A percentile compares a stretch with the other conserved stretches of the same genome.
Conservation (phyloP, 53 echinoderm and acorn worm species). For the Patiria pectinifera region DNA sequence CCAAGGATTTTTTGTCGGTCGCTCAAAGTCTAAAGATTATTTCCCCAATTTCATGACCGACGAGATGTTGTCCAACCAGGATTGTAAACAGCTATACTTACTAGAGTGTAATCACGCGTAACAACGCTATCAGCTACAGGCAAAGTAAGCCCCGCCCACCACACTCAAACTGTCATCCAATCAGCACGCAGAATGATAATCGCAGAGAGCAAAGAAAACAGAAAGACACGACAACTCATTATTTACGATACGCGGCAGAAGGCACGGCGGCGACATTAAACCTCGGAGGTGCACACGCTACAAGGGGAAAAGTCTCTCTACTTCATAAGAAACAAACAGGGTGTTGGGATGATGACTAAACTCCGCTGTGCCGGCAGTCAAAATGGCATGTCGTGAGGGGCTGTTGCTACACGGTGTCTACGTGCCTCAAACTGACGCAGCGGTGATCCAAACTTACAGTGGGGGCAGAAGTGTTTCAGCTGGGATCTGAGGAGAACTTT, state of each 20-base stretch:
- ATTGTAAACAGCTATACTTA: neutral
- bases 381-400: constrained; percentile 23
- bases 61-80: neutral
- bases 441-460: neutral
- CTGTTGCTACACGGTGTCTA: constrained; percentile 5
- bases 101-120: neutral
- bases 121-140: neutral
- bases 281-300: constrained; percentile 9
- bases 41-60: neutral
- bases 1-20: neutral
- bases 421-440: neutral
- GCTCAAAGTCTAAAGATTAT: neutral
- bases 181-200: constrained; percentile 9
- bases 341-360: neutral
- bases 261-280: constrained; percentile 38
- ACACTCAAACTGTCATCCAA: constrained; percentile 53
- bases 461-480: constrained; percentile 13
- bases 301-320: neutral
- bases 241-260: constrained; percentile 54
- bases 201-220: neutral
- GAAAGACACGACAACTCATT: constrained; percentile 14
- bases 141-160: constrained; percentile 26
- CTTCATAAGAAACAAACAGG: neutral
- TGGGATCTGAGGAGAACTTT: neutral
- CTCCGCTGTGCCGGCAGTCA: neutral